Evolutionary conservation across 2,113 vertebrate genomes (phyloP), one percentile per base, ranked within the genome.

Genomic region (Nothobranchius kuhntae): DNA sequence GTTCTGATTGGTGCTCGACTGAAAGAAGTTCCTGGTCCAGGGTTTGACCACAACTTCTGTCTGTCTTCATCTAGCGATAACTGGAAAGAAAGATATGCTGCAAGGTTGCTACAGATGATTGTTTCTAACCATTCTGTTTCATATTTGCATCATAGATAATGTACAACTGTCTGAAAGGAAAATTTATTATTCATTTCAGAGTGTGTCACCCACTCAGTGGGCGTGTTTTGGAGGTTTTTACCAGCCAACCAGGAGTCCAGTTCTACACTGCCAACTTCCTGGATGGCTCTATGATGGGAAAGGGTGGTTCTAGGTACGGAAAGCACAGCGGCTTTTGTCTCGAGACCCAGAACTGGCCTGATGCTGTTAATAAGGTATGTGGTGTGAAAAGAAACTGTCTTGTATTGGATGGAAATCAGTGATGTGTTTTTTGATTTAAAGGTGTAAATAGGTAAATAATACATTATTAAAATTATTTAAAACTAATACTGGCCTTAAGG

Each of bases 11-110:
- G 96, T 9, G 82, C 88, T 54, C 93, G 91, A 58, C 83, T 99
- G 36, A 90, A 93, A 71, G 90, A 93, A 15, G 83, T 96, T 78
- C 71, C 66, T 0, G 75, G 92, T 36, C 83, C 80, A 0, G 97
- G 97, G 9, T 99, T 98, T 3, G 96, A 99, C 86, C 98, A 99
- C 88, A 99, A 96, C 74, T 99, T 98, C 90, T 99, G 97, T 68
- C 84, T 99, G 83, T 82, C 78, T 3, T 78, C 61, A 14, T 77
- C 88, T 0, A 84, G 64, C 12, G 80, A 87, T 12, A 54, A 59
- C 0, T 80, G 86, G 74, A 75, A 83, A 40, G 93, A 92, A 57
- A 84, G 11, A 36, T 90, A 80, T 0, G 93, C 89, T 76, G 95
- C 95, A 66, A 94, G 96, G 98, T 99, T 15, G 70, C 7, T 40